These are phyloP conservation scores for Ranitomeya imitator DNA, from an alignment of 2,113 vertebrate species.

Conservation along the genomic window DNA sequence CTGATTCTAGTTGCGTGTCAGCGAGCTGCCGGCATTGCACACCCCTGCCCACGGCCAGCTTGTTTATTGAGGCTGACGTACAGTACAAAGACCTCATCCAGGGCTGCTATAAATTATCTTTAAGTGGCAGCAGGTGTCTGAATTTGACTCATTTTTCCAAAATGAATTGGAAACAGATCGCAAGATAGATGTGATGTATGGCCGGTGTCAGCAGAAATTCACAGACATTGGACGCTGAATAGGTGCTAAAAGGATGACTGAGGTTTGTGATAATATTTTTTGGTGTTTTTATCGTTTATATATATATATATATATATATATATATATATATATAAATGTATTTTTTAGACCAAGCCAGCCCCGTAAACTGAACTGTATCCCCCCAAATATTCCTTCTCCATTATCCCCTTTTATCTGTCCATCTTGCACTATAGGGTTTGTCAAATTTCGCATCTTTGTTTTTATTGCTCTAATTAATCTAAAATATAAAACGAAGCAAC, in stretches of 20 bases:
- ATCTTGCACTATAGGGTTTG: too few species aligned
- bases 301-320: neutral
- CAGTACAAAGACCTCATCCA: neutral
- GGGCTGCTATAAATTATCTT: constrained; percentile 21
- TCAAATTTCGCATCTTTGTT: too few species aligned
- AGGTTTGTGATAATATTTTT: neutral
- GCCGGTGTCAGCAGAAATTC: neutral
- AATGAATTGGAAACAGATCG: constrained; percentile 29
- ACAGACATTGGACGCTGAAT: neutral
- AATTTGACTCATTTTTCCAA: neutral
- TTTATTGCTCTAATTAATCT: neutral
- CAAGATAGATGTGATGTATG: neutral
- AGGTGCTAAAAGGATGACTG: neutral
- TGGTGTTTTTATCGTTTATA: neutral
- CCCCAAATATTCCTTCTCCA: neutral
- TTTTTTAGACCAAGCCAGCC: neutral
- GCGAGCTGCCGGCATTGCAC: neutral
- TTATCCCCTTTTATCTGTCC: too few species aligned
- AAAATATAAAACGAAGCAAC: neutral
- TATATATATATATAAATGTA: neutral
- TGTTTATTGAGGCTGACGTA: neutral
- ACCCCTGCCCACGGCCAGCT: neutral
- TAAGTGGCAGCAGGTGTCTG: constrained; percentile 38
- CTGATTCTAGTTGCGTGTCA: neutral
- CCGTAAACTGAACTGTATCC: neutral